phyloP scores from a whole-genome alignment of 2,888 invertebrate genomes.

The Ephialtes manifestator region DNA sequence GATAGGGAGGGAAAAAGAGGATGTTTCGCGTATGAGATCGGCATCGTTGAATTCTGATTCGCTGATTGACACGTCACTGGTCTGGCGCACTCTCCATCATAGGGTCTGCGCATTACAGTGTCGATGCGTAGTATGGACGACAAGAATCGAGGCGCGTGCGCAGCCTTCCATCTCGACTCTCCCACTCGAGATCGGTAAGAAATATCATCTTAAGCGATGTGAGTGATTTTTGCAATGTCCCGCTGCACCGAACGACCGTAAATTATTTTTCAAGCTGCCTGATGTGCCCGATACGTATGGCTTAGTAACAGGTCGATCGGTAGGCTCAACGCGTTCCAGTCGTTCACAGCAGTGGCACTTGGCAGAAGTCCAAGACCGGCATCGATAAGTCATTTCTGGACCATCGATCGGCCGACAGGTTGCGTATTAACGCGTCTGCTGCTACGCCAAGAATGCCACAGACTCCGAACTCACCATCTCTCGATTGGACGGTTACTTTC shows the following conservation, averaged over 20 bases:
- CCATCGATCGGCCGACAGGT: constrained; percentile 65
- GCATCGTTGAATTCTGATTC: constrained; percentile 4
- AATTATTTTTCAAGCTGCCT: constrained; percentile 71
- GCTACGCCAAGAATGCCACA: constrained; percentile 74
- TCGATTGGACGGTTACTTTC: neutral
- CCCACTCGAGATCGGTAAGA: constrained; percentile 37
- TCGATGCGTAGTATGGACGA: neutral
- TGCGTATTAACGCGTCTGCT: constrained; percentile 74
- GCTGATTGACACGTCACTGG: constrained; percentile 69
- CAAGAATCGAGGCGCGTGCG: neutral
- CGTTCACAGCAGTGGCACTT: constrained; percentile 1
- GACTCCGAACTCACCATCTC: constrained; percentile 1
- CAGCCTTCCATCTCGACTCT: neutral
- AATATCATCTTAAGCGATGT: constrained; percentile 32
- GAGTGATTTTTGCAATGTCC: constrained; percentile 44
- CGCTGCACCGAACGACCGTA: constrained; percentile 59
- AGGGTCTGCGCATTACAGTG: neutral
- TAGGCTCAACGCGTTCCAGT: constrained; percentile 71
- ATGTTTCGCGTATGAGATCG: constrained; percentile 4
- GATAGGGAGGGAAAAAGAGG: constrained; percentile 7
- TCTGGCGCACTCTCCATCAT: constrained; percentile 11
- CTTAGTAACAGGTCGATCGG: constrained; percentile 68
- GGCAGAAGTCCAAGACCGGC: constrained; percentile 8
- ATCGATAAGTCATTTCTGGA: constrained; percentile 76
- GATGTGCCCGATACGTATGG: constrained; percentile 29